phyloP scores from a whole-genome alignment of 2,113 vertebrate species.

The Eudyptes chrysolophus region DNA sequence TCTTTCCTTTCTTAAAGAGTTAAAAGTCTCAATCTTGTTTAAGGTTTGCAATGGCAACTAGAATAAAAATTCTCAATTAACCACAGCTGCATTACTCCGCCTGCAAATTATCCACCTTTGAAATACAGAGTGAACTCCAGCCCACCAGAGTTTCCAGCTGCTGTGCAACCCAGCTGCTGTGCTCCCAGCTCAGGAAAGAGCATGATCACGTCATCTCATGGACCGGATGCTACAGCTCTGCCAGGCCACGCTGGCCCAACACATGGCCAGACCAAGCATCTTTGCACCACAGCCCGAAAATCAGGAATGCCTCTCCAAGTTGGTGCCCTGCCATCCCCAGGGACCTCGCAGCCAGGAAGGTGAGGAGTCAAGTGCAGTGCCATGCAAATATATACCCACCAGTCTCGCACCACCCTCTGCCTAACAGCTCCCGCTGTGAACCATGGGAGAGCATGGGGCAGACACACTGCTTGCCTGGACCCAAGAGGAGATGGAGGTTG shows the following conservation, averaged over 20 bases:
- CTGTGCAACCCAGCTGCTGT: background rate
- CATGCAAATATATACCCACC: too few species aligned
- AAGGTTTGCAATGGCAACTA: background rate
- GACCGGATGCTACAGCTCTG: background rate
- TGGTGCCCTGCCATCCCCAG: background rate
- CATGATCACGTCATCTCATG: fast-evolving
- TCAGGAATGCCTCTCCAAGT: fast-evolving
- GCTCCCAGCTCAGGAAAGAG: background rate
- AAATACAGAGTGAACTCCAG: background rate
- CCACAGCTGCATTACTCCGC: background rate
- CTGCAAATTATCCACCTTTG: background rate
- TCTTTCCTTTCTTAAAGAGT: background rate
- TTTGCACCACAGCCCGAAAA: background rate
- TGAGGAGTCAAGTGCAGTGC: fast-evolving
- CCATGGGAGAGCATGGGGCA: fast-evolving
- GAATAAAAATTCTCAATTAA: background rate
- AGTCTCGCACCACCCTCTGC: background rate
- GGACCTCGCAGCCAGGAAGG: background rate
- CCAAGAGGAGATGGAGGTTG: background rate
- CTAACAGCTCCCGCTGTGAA: background rate
- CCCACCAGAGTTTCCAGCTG: background rate
- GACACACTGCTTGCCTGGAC: background rate
- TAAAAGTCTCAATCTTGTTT: background rate
- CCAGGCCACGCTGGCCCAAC: background rate
- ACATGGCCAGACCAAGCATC: fast-evolving